Percentiles rank a stretch among this genome's conserved stretches.
phyloP scores from a whole-genome alignment of 1,140 invertebrate species.

The Leucophenga varia region DNA sequence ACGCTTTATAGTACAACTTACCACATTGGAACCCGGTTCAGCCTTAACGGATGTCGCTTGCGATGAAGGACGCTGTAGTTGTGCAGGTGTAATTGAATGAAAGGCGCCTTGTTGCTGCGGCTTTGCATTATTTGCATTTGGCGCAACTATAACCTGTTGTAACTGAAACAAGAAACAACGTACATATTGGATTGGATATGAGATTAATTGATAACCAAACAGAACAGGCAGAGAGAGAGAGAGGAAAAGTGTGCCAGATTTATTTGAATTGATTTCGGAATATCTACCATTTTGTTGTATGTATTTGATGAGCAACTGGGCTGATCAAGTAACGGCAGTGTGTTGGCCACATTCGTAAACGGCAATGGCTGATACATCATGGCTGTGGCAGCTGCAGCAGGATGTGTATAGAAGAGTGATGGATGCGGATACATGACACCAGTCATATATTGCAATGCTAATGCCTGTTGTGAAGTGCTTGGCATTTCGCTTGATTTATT shows the following conservation, averaged over 20 bases:
- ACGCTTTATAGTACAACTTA: conserved; percentile 1
- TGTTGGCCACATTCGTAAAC: conserved; percentile 35
- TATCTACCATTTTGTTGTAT: conserved; percentile 29
- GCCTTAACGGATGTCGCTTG: conserved; percentile 66
- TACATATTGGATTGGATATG: too few relatives aligned
- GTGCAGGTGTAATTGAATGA: conserved; percentile 41
- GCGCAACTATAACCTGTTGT: conserved; percentile 27
- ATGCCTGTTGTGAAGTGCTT: conserved; percentile 22
- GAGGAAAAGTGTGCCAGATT: too few relatives aligned
- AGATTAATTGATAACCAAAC: not conserved
- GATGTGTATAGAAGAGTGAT: conserved; percentile 48
- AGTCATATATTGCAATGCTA: conserved; percentile 59
- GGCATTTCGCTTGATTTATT: conserved; percentile 25
- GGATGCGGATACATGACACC: conserved; percentile 60
- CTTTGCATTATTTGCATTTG: too few relatives aligned
- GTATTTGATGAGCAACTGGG: conserved; percentile 6
- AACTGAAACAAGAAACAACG: conserved; percentile 10
- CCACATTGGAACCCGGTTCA: conserved; percentile 62
- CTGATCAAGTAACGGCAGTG: conserved; percentile 29
- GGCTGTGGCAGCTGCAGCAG: conserved; percentile 39
- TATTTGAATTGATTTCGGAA: too few relatives aligned
- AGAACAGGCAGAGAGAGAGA: not conserved
- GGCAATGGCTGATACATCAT: conserved; percentile 52
- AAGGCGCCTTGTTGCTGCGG: conserved; percentile 33
- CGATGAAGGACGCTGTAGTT: conserved; percentile 58